phyloP scores from a whole-genome alignment of 2,113 vertebrate genomes.

The Setophaga kirtlandii region DNA sequence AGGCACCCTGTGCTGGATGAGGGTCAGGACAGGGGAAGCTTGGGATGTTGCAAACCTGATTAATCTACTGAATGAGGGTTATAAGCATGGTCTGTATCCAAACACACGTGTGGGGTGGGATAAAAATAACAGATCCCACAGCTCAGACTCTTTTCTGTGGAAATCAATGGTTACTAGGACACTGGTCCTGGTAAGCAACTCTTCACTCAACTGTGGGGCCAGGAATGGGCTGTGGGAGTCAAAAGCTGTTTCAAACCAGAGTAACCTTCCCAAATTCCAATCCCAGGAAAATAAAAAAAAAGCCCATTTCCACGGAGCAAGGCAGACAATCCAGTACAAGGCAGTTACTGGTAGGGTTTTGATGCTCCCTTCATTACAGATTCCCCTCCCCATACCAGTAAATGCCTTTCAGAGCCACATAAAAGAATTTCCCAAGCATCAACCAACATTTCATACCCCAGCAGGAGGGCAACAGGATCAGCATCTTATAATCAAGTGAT shows the following conservation, averaged over 20 bases:
- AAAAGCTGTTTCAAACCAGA: neutral
- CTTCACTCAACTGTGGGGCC: neutral
- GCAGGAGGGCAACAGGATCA: neutral
- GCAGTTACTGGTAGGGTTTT: conserved; percentile 29
- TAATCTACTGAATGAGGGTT: neutral
- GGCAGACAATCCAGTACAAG: neutral
- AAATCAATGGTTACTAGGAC: neutral
- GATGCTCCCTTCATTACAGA: neutral
- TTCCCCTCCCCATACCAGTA: neutral
- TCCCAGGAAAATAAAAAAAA: neutral
- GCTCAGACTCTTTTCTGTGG: neutral
- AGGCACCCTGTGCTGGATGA: neutral
- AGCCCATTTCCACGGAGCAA: neutral
- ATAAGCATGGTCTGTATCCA: neutral
- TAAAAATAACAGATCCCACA: neutral
- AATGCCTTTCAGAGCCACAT: conserved; percentile 8
- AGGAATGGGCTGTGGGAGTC: neutral
- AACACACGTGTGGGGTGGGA: accelerated
- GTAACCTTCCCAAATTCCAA: neutral
- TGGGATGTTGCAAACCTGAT: neutral
- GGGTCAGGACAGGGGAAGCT: neutral
- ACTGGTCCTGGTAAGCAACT: neutral
- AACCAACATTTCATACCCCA: neutral
- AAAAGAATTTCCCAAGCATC: conserved; percentile 1
- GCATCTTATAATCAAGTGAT: neutral